These are phyloP conservation scores for Buceros bicornis DNA, from an alignment of 2,797 vertebrate species.

Conservation along the genomic window DNA sequence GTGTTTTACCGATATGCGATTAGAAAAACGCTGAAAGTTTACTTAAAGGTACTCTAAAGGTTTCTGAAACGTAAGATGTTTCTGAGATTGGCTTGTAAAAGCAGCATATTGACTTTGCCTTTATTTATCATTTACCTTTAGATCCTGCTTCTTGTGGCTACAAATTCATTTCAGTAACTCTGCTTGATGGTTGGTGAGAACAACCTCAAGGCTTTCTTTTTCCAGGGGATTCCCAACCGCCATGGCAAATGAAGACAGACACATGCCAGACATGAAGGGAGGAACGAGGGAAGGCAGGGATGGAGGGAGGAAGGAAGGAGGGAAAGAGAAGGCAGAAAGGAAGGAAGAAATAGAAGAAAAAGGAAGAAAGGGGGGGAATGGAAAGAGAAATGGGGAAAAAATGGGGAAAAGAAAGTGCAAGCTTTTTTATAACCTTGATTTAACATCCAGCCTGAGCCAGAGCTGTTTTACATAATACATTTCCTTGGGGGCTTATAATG, in stretches of 20 bases:
- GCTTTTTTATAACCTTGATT: slow-evolving; percentile 28
- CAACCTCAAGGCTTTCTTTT: neutral
- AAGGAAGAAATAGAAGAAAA: neutral
- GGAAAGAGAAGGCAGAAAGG: too few relatives aligned
- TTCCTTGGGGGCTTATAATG: slow-evolving; percentile 55
- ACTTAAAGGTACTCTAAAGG: neutral
- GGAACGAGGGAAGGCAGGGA: fast-evolving
- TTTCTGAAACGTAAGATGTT: neutral
- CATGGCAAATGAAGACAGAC: neutral
- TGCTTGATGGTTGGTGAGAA: neutral
- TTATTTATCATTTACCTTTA: neutral
- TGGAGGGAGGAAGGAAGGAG: neutral
- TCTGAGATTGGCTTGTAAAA: neutral
- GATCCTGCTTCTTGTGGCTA: neutral
- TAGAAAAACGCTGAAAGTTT: neutral
- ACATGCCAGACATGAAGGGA: neutral
- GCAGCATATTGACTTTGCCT: neutral
- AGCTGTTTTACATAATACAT: slow-evolving; percentile 54
- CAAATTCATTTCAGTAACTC: neutral
- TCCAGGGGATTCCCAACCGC: neutral
- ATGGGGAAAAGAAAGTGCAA: neutral
- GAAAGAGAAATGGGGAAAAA: neutral
- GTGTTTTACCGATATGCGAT: neutral
- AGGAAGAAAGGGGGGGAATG: neutral
- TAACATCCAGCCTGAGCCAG: slow-evolving; percentile 50